phyloP scores from a whole-genome alignment of 2,113 vertebrate genomes.

The Colius striatus region DNA sequence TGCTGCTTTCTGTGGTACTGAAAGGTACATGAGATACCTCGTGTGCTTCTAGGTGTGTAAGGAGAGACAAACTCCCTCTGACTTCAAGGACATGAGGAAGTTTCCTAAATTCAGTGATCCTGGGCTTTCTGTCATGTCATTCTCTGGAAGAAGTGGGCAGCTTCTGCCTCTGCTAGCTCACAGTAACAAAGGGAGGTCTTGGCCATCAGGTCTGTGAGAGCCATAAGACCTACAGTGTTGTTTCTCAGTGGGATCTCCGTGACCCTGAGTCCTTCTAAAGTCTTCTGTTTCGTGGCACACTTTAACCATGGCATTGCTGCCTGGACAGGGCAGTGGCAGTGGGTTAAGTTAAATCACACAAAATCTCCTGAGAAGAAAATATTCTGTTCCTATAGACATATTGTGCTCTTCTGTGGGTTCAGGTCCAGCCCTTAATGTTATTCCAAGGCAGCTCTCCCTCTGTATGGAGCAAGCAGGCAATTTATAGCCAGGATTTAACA shows the following conservation, averaged over 20 bases:
- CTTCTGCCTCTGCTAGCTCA: not conserved
- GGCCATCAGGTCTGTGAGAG: not conserved
- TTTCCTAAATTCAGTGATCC: not conserved
- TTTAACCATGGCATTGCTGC: not conserved
- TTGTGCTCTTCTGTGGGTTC: not conserved
- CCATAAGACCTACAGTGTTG: not conserved
- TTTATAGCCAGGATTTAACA: not conserved
- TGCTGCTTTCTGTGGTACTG: not conserved
- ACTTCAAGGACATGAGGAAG: not conserved
- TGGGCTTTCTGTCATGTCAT: not conserved
- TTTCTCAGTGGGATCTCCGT: not conserved
- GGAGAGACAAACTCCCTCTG: not conserved
- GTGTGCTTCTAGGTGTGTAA: not conserved
- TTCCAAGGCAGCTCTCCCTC: not conserved
- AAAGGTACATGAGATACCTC: not conserved
- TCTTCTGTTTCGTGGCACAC: not conserved
- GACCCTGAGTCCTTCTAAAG: not conserved
- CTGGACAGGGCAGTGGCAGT: not conserved
- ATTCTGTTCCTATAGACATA: not conserved
- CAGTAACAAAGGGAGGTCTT: not conserved
- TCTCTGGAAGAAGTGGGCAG: not conserved
- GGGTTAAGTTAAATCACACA: not conserved
- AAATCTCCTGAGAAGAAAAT: not conserved
- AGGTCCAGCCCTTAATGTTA: not conserved
- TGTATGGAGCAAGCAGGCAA: not conserved